Percentiles rank a stretch among this genome's conserved stretches.
phyloP scores from a whole-genome alignment of 2,888 invertebrate species.

The Cabera pusaria region DNA sequence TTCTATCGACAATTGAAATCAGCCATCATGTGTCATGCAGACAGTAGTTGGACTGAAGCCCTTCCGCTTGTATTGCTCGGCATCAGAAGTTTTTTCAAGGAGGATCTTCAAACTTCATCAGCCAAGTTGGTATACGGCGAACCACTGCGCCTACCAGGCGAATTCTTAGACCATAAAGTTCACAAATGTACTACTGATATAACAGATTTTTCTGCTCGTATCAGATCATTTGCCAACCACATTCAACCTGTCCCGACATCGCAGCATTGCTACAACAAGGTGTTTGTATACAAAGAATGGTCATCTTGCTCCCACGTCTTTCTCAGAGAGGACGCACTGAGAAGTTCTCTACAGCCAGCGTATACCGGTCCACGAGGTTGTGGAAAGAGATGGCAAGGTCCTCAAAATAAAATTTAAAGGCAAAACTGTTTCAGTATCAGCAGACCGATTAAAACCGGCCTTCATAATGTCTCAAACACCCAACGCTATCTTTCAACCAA shows the following conservation, averaged over 20 bases:
- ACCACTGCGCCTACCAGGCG: constrained; percentile 18
- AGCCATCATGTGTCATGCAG: constrained; percentile 19
- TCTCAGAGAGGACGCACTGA: constrained; percentile 11
- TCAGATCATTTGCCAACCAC: constrained; percentile 17
- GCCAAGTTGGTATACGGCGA: too few relatives aligned
- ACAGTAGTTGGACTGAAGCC: constrained; percentile 11
- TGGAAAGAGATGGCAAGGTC: not conserved
- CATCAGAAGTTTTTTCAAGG: constrained; percentile 19
- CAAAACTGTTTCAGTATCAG: too few relatives aligned
- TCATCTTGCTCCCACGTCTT: constrained; percentile 29
- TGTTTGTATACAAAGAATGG: constrained; percentile 37
- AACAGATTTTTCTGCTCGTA: constrained; percentile 26
- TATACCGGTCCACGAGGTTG: constrained; percentile 3
- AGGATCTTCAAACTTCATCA: constrained; percentile 16
- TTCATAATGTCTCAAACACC: too few relatives aligned
- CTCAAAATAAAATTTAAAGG: constrained; percentile 8
- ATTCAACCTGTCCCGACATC: constrained; percentile 26
- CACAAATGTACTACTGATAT: not conserved
- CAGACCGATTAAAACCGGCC: too few relatives aligned
- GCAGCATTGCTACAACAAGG: too few relatives aligned
- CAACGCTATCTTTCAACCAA: too few relatives aligned
- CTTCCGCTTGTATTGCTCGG: constrained; percentile 18
- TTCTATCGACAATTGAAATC: constrained; percentile 25
- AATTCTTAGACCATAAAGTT: constrained; percentile 12
- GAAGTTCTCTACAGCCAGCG: not conserved